A percentile compares a stretch with the other conserved stretches of the same genome.
Evolutionary conservation across 2,113 vertebrate genomes (phyloP).

Genomic region (Scortum barcoo): DNA sequence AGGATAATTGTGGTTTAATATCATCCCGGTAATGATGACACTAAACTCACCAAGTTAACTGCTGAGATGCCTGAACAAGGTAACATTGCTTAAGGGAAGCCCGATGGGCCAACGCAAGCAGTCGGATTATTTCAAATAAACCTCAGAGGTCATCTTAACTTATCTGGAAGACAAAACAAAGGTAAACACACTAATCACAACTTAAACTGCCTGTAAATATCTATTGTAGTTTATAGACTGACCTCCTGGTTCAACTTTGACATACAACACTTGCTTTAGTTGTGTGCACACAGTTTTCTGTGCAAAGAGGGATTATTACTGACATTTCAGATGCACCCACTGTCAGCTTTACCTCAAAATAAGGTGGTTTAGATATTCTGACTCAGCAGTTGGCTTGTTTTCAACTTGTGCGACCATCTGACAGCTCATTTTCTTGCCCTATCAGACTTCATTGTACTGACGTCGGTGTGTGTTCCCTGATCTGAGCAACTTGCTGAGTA

Average conservation of each 20-base stretch:
- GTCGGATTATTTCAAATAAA: too few relatives aligned
- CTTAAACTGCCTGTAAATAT: not conserved
- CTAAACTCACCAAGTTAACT: not conserved
- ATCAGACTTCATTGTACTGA: not conserved
- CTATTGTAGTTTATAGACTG: not conserved
- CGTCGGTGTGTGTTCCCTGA: not conserved
- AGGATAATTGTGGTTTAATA: not conserved
- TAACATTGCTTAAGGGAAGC: too few relatives aligned
- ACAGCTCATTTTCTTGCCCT: slow-evolving; percentile 4
- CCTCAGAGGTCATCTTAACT: not conserved
- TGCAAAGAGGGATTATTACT: not conserved
- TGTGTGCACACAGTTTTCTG: not conserved
- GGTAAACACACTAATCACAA: not conserved
- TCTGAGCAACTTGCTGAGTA: not conserved
- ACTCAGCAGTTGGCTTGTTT: slow-evolving; percentile 11
- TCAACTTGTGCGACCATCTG: not conserved
- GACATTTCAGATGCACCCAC: not conserved
- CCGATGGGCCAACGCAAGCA: too few relatives aligned
- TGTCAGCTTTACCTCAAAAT: not conserved
- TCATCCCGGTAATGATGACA: not conserved
- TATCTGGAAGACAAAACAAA: not conserved
- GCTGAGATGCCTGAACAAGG: not conserved
- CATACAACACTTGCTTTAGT: not conserved
- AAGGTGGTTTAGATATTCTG: not conserved
- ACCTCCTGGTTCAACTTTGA: not conserved